A percentile compares a stretch with the other conserved stretches of the same genome.
Conservation (phyloP, 2,797 vertebrate genomes). For the Danio kyathit region DNA sequence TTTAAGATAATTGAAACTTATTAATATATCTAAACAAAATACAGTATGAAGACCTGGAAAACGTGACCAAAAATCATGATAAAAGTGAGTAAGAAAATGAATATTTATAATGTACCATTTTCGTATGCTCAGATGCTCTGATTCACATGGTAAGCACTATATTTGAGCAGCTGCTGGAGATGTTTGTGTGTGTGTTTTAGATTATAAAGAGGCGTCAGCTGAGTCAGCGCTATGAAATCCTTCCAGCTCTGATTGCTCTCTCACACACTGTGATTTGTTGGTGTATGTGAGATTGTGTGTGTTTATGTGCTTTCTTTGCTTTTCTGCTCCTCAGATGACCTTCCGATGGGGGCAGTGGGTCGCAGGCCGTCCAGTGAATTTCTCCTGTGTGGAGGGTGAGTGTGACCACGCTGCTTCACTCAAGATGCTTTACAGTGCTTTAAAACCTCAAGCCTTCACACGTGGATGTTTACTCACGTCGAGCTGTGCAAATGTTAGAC, state of each 20-base stretch:
- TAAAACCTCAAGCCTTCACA: conserved; percentile 16
- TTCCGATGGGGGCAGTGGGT: conserved; percentile 82
- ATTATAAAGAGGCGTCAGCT: not conserved
- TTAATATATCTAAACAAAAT: too few species aligned
- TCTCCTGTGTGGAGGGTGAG: conserved; percentile 93
- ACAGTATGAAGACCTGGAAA: too few species aligned
- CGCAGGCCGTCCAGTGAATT: conserved; percentile 91
- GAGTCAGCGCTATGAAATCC: not conserved
- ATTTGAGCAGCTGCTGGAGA: conserved; percentile 24
- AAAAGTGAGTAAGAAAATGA: too few species aligned
- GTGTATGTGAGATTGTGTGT: conserved; percentile 7
- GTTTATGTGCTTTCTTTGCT: conserved; percentile 32
- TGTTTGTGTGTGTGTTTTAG: conserved; percentile 16
- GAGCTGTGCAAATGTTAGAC: conserved; percentile 17
- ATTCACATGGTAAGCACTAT: not conserved
- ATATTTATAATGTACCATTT: not conserved
- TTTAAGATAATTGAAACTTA: too few species aligned
- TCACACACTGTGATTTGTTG: conserved; percentile 23
- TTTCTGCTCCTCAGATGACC: conserved; percentile 83
- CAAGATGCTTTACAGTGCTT: not conserved
- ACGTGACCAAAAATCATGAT: too few species aligned
- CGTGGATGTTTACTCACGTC: not conserved
- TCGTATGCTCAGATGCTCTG: not conserved
- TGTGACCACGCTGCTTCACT: conserved; percentile 47
- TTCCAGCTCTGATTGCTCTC: not conserved